Percentiles rank a stretch among this genome's conserved stretches.
Conservation (phyloP, 2,888 invertebrate genomes). For the Melangyna quadrimaculata region DNA sequence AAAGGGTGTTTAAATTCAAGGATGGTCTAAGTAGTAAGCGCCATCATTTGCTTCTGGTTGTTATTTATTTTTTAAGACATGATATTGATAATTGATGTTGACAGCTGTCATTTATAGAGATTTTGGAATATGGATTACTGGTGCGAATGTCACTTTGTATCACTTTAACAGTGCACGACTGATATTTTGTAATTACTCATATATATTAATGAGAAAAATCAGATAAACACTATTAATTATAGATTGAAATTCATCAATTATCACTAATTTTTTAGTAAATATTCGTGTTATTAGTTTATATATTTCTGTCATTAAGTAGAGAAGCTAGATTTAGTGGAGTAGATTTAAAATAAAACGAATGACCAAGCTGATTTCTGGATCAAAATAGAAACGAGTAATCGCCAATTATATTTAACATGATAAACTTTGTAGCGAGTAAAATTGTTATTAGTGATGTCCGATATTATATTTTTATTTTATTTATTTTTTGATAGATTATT, state of each 20-base stretch:
- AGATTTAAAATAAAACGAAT: no score
- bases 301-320: no score
- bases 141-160: neutral
- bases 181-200: neutral
- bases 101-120: neutral
- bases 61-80: neutral
- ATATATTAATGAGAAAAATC: neutral
- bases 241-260: neutral
- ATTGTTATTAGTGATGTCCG: no score
- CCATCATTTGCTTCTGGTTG: neutral
- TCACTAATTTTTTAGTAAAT: neutral
- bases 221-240: neutral
- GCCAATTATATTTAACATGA: no score
- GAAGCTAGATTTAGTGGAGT: no score
- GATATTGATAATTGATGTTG: neutral
- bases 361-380: no score
- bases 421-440: no score
- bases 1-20: conserved; percentile 9
- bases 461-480: no score
- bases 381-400: no score
- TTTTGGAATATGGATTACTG: neutral
- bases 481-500: no score
- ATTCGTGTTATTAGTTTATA: neutral
- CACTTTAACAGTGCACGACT: neutral
- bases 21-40: neutral